phyloP scores from a whole-genome alignment of 2,888 invertebrate species.

The Sarcophaga rosellei region DNA sequence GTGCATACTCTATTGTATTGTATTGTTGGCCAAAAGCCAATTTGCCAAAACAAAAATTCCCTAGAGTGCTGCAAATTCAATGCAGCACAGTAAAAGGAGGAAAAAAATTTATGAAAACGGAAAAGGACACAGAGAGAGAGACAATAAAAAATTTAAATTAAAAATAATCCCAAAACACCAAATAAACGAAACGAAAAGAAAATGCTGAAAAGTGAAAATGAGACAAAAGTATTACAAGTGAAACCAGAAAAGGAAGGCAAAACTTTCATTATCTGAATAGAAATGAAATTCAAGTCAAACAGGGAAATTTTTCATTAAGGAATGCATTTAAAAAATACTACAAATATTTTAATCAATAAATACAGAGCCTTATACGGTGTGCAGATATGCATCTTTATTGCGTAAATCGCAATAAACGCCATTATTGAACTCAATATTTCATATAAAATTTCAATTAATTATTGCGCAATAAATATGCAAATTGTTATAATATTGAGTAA shows the following conservation, averaged over 20 bases:
- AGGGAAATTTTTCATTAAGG: too few relatives aligned
- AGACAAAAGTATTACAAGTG: slow-evolving; percentile 35
- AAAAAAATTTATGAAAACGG: neutral
- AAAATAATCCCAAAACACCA: slow-evolving; percentile 18
- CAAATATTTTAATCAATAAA: too few relatives aligned
- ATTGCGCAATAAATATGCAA: too few relatives aligned
- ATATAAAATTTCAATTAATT: too few relatives aligned
- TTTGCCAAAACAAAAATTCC: slow-evolving; percentile 14
- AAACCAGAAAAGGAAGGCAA: slow-evolving; percentile 33
- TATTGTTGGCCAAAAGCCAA: slow-evolving; percentile 53
- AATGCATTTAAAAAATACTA: too few relatives aligned
- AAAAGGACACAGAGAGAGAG: neutral
- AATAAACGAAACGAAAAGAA: slow-evolving; percentile 11
- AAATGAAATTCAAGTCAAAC: neutral
- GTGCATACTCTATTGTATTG: slow-evolving; percentile 15
- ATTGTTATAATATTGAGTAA: too few relatives aligned
- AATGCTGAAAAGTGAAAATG: slow-evolving; percentile 6
- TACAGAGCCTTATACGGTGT: too few relatives aligned
- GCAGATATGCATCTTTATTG: too few relatives aligned
- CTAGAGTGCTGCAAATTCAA: slow-evolving; percentile 24
- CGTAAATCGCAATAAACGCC: too few relatives aligned
- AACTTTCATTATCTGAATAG: slow-evolving; percentile 4
- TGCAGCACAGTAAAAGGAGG: neutral
- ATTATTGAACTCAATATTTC: too few relatives aligned
- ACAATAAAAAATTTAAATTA: slow-evolving; percentile 31